phyloP scores from a whole-genome alignment of 2,113 vertebrate genomes.

The Platycercus adscitus region DNA sequence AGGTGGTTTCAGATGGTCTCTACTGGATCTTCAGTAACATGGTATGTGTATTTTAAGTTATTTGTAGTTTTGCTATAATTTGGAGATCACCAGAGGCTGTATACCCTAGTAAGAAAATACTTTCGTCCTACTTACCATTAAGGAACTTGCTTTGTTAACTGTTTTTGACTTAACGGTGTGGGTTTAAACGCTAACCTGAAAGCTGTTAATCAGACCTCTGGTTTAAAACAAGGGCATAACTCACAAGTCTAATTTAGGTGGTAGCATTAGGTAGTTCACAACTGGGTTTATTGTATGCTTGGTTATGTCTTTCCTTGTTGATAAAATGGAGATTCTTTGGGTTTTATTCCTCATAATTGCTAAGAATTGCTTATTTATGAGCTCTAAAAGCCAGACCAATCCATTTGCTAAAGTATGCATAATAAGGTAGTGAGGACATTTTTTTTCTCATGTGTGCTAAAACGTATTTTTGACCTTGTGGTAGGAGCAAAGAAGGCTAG shows the following conservation, averaged over 20 bases:
- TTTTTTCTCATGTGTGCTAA: neutral
- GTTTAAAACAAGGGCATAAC: neutral
- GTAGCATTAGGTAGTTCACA: neutral
- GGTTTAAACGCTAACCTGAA: conserved; percentile 3
- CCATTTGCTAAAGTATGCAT: neutral
- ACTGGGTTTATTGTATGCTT: neutral
- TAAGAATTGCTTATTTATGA: neutral
- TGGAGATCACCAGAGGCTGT: conserved; percentile 24
- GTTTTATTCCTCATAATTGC: neutral
- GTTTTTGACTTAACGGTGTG: neutral
- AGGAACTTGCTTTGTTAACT: neutral
- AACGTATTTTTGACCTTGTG: neutral
- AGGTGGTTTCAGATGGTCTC: conserved; percentile 13
- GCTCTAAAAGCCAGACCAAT: neutral
- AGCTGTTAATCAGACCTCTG: neutral
- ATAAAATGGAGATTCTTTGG: neutral
- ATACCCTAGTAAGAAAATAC: neutral
- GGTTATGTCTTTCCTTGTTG: neutral
- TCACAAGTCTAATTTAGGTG: neutral
- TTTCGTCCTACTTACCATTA: neutral
- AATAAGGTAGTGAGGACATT: neutral
- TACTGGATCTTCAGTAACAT: conserved; percentile 9
- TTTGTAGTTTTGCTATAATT: conserved; percentile 31
- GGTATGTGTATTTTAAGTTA: neutral
- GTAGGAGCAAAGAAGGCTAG: neutral